A percentile compares a stretch with the other conserved stretches of the same genome.
These are phyloP conservation scores for Antrozous pallidus DNA, from an alignment of 2,797 vertebrate species.

Conservation along the genomic window DNA sequence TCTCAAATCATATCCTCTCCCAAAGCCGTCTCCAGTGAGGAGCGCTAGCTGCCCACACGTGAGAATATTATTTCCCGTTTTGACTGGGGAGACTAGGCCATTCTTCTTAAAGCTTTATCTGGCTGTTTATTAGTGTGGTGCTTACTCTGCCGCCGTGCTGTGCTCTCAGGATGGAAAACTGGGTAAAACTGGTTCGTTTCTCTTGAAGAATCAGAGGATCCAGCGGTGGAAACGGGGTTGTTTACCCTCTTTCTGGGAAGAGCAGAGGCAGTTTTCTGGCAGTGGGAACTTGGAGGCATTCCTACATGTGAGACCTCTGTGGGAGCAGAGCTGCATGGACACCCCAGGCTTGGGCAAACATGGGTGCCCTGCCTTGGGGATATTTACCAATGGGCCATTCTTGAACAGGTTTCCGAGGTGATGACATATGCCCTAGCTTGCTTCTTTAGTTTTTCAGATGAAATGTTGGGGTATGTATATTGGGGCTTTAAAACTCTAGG, in stretches of 20 bases:
- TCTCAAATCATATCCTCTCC: background rate
- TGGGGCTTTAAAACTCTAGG: background rate
- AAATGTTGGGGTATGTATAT: background rate
- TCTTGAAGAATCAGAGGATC: background rate
- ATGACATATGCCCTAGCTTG: background rate
- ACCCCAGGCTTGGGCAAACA: background rate
- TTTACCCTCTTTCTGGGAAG: background rate
- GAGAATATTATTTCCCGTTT: background rate
- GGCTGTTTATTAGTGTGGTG: background rate
- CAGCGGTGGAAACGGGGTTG: background rate
- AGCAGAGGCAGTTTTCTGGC: background rate
- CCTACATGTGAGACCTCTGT: background rate
- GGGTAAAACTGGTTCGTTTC: background rate
- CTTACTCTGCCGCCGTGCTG: background rate
- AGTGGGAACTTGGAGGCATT: background rate
- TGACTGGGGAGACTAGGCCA: background rate
- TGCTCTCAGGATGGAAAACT: background rate
- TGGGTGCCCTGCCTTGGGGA: background rate
- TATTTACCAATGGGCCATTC: background rate
- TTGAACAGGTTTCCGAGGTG: background rate
- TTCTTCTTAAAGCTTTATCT: background rate
- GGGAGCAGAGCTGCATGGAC: background rate
- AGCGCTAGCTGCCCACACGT: background rate
- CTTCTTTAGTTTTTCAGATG: background rate
- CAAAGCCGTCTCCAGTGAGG: background rate